Evolutionary conservation across 2,113 vertebrate genomes (phyloP).

Genomic region (Mus spicilegus): DNA sequence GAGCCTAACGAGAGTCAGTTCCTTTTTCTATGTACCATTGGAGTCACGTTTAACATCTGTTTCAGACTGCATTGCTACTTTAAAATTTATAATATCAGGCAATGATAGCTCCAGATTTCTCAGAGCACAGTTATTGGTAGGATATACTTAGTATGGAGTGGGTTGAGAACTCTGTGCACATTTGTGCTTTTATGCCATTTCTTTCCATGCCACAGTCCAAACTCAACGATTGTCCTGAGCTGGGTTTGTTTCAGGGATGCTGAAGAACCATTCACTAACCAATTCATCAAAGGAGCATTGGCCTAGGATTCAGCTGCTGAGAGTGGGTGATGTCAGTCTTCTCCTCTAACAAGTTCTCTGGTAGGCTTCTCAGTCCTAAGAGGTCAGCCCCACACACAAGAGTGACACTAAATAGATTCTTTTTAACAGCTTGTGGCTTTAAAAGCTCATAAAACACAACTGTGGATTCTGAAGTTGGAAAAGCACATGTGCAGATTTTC

Average conservation of each 20-base stretch:
- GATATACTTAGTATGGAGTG: background rate
- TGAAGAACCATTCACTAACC: background rate
- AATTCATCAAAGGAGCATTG: background rate
- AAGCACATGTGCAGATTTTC: constrained; percentile 5
- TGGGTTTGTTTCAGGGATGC: background rate
- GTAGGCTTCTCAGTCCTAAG: no score
- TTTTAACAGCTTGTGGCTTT: background rate
- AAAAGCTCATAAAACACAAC: constrained; percentile 20
- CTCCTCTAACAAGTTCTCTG: background rate
- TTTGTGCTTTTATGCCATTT: background rate
- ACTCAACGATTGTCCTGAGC: background rate
- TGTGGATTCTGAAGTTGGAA: background rate
- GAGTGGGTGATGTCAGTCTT: background rate
- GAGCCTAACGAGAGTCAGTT: constrained; percentile 19
- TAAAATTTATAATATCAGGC: background rate
- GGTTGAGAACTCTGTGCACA: background rate
- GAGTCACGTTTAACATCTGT: constrained; percentile 22
- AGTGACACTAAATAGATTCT: no score
- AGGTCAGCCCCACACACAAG: background rate
- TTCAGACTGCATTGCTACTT: constrained; percentile 13
- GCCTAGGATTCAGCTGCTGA: background rate
- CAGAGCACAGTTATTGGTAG: background rate
- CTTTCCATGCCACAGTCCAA: background rate
- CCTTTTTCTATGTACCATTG: background rate
- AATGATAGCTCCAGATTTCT: background rate